phyloP scores from a whole-genome alignment of 2,888 invertebrate genomes.

The Hoplodrina blanda region DNA sequence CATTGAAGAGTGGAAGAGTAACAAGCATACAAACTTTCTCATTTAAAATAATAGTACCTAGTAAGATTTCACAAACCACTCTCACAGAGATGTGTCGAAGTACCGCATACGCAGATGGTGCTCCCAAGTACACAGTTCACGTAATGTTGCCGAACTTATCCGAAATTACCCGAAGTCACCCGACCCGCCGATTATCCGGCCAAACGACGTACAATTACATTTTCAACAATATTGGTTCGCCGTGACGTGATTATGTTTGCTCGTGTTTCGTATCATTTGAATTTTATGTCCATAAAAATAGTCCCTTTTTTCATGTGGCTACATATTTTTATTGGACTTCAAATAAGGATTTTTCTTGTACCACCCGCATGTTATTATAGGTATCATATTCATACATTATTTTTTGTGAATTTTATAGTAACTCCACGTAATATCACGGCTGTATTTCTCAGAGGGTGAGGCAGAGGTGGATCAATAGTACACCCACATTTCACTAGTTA shows the following conservation, averaged over 20 bases:
- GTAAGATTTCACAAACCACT: conserved; percentile 1
- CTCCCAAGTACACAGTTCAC: conserved; percentile 39
- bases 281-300: conserved; percentile 50
- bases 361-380: conserved; percentile 20
- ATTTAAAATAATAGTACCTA: too few species aligned
- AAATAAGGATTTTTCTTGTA: conserved; percentile 32
- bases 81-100: conserved; percentile 26
- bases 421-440: background rate
- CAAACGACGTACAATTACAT: conserved; percentile 60
- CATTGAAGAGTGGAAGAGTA: too few species aligned
- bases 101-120: conserved; percentile 36
- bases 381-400: conserved; percentile 10
- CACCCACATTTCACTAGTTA: too few species aligned
- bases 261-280: conserved; percentile 53
- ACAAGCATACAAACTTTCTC: too few species aligned
- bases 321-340: conserved; percentile 43
- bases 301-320: conserved; percentile 45
- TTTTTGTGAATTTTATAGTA: background rate
- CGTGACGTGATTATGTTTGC: conserved; percentile 58
- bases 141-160: conserved; percentile 41
- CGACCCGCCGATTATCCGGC: conserved; percentile 50
- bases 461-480: background rate
- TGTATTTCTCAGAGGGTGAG: background rate
- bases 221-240: conserved; percentile 60
- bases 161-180: conserved; percentile 26